These are phyloP conservation scores for Eurois occulta DNA, from an alignment of 2,888 invertebrate species.

Conservation along the genomic window DNA sequence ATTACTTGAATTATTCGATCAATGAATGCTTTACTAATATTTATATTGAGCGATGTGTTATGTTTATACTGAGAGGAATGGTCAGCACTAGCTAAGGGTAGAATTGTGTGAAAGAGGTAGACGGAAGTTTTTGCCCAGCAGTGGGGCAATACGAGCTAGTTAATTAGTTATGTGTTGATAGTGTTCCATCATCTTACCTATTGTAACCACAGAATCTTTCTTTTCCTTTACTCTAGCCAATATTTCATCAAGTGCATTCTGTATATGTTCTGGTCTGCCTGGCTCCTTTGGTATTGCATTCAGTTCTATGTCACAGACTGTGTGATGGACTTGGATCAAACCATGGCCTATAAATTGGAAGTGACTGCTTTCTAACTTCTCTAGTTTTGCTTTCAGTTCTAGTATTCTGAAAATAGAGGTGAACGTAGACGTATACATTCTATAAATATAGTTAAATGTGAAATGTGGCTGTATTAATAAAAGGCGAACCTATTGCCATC, in stretches of 20 bases:
- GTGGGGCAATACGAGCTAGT: background rate
- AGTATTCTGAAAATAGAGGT: constrained; percentile 72
- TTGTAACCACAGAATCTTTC: constrained; percentile 56
- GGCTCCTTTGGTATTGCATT: constrained; percentile 66
- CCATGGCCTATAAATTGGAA: constrained; percentile 76
- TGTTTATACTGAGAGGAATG: background rate
- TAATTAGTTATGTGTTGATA: background rate
- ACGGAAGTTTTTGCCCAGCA: background rate
- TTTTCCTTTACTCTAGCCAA: constrained; percentile 69
- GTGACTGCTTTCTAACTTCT: constrained; percentile 76
- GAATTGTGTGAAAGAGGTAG: background rate
- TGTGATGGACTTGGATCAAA: constrained; percentile 72
- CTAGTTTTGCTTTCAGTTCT: constrained; percentile 78
- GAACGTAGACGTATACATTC: background rate
- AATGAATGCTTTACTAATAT: background rate
- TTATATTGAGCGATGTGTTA: background rate
- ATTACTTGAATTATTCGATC: background rate
- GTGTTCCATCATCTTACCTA: constrained; percentile 30
- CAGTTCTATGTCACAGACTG: constrained; percentile 75
- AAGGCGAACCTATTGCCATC: background rate
- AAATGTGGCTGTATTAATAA: background rate
- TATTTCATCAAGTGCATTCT: constrained; percentile 68
- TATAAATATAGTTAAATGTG: background rate
- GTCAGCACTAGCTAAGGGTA: background rate
- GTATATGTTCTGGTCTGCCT: constrained; percentile 69